Base-by-base conservation (phyloP, 2,888 invertebrate genomes). In the Cosmopolites sordidus region DNA sequence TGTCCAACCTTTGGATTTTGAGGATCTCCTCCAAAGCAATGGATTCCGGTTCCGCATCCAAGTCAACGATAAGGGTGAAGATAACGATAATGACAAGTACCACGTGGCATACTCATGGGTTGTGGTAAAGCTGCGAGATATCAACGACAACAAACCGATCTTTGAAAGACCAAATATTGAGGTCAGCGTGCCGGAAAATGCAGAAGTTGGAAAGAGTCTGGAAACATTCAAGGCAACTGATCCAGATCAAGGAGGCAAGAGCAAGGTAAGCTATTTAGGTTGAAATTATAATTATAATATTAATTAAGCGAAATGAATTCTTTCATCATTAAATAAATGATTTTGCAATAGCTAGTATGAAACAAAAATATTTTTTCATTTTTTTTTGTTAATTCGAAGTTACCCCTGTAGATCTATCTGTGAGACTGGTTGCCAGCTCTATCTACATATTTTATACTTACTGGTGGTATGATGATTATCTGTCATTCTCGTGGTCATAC, bases 81-180 rank as follows among this genome's bases (percentile, higher is more conserved):
- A 93, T 70, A 92, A 92, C 69, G 92, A 92, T 76, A 92, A 92
- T 75, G 98, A 99, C 74, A 96, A 96, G 73, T 92, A 95, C 71
- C 95, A 96, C 76, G 92, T 95, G 60, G 95, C 95, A 56, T 92
- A 92, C 75, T 93, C 95, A 1, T 93, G 92, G 90, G 93, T 96
- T 51, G 89, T 90, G 58, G 92, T 96, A 22, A 90, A 89, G 69
- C 79, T 99, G 55, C 82, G 91, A 56, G 98, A 98, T 73, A 92
- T 92, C 64, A 98, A 98, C 78, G 97, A 98, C 80, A 97, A 97
- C 79, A 92, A 92, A 73, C 97, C 97, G 3, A 89, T 89, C 68
- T 96, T 93, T 72, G 93, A 95, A 68, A 83, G 88, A 60, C 91
- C 95, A 42, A 93, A 94, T 71, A 93, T 96, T 64, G 94, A 92